Evolutionary conservation across 2,797 vertebrate species (phyloP).

Genomic region (Hirundo rustica): DNA sequence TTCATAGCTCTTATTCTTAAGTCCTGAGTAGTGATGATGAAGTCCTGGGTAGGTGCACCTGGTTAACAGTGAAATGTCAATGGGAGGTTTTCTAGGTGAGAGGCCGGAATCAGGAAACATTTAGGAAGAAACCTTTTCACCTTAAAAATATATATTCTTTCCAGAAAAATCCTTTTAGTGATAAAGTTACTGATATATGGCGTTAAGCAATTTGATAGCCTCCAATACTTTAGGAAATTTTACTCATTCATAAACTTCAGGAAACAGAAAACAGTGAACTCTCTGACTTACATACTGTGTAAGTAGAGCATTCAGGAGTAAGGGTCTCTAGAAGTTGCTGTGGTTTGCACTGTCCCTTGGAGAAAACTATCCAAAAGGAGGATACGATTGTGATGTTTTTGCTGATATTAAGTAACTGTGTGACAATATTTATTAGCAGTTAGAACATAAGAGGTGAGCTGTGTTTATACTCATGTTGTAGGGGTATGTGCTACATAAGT

Average conservation of each 20-base stretch:
- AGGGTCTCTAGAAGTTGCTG: neutral
- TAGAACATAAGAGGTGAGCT: neutral
- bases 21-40: neutral
- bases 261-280: neutral
- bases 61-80: neutral
- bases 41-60: neutral
- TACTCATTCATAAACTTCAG: neutral
- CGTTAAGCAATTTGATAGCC: neutral
- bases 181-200: neutral
- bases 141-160: neutral
- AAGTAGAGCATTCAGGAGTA: neutral
- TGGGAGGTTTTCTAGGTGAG: neutral
- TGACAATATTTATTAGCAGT: neutral
- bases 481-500: neutral
- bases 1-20: neutral
- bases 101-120: neutral
- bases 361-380: neutral
- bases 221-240: neutral
- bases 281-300: fast-evolving
- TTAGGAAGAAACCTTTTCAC: neutral
- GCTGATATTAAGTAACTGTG: neutral
- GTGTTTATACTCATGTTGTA: neutral
- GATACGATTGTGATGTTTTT: neutral
- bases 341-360: neutral
- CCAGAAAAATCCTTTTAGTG: neutral